phyloP scores from a whole-genome alignment of 2,888 invertebrate genomes.

The Trisateles emortualis region DNA sequence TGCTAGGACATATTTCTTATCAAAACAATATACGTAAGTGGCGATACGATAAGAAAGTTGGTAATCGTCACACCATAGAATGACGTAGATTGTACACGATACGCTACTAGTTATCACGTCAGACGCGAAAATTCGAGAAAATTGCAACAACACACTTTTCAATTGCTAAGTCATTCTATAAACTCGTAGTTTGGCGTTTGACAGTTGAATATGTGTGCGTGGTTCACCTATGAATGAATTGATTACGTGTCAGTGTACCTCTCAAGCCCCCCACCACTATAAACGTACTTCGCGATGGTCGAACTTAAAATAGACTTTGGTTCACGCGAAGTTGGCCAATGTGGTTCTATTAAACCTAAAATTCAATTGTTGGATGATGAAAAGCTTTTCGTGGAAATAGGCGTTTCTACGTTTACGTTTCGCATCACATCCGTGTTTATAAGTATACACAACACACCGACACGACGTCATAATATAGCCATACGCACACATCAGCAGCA shows the following conservation, averaged over 20 bases:
- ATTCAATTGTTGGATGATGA: constrained; percentile 15
- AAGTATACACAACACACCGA: constrained; percentile 70
- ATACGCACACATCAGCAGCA: constrained; percentile 65
- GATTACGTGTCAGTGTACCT: constrained; percentile 43
- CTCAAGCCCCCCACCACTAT: constrained; percentile 56
- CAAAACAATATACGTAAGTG: constrained; percentile 40
- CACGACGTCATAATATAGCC: constrained; percentile 73
- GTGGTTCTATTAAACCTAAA: constrained; percentile 30
- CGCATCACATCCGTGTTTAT: constrained; percentile 73
- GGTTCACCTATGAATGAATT: constrained; percentile 56
- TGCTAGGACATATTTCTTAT: constrained; percentile 45
- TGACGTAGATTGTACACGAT: constrained; percentile 45
- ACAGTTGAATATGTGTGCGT: constrained; percentile 22
- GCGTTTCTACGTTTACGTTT: constrained; percentile 52
- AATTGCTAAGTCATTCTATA: constrained; percentile 10
- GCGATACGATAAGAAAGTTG: constrained; percentile 49
- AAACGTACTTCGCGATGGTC: constrained; percentile 79
- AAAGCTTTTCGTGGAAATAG: constrained; percentile 45
- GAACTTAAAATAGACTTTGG: constrained; percentile 70
- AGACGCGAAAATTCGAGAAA: constrained; percentile 26
- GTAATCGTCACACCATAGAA: constrained; percentile 52
- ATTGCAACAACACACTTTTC: constrained; percentile 10
- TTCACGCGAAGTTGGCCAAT: constrained; percentile 64
- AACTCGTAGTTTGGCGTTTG: constrained; percentile 14
- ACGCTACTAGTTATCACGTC: constrained; percentile 11